Base-by-base conservation (phyloP, 2,797 vertebrate genomes). In the Pygocentrus nattereri region DNA sequence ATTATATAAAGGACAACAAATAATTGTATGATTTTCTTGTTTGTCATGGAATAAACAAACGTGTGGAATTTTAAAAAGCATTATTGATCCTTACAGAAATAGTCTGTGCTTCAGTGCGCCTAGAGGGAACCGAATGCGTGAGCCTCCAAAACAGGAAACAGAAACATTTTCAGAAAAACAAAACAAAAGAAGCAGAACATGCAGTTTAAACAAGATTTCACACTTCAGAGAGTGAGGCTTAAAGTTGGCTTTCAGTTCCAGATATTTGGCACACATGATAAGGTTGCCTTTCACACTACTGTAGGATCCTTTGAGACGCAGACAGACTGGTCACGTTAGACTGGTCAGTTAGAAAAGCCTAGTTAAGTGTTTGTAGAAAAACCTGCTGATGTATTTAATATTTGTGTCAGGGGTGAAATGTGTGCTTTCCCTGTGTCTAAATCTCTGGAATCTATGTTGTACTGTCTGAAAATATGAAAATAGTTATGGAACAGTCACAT, bases 391-490 rank as follows among this genome's bases (percentile, higher is more conserved):
- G 62, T 31, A 34, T 19, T 65, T 30, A 21, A 67, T 11, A 23
- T 1, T 21, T 16, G 30, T 65, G 5, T 65, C 4, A 4, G 19
- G n/a, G 11, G 34, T 41, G 11, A 13, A n/a, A 1, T 25, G 44
- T 50, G 41, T 1, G 23, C 41, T 69, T 68, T 5, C 31, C n/a
- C 31, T 27, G 27, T 31, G 25, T 38, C 3, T 5, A 23, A 5
- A 15, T 58, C 31, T 74, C 31, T 25, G 52, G 59, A 58, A 15
- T 23, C 71, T n/a, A 5, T 56, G 70, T 23, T 34, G 1, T 21
- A 69, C n/a, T 23, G n/a, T 58, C 56, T 58, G 70, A 73, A 15
- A 54, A 21, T 54, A 15, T 41, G 18, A 58, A 74, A 41, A 52
- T 7, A 7, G 71, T 74, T 23, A 23, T 23, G n/a, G 11, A n/a